Percentiles rank a stretch among this genome's conserved stretches.
phyloP scores from a whole-genome alignment of 2,113 vertebrate species.

The Mormoops blainvillei region DNA sequence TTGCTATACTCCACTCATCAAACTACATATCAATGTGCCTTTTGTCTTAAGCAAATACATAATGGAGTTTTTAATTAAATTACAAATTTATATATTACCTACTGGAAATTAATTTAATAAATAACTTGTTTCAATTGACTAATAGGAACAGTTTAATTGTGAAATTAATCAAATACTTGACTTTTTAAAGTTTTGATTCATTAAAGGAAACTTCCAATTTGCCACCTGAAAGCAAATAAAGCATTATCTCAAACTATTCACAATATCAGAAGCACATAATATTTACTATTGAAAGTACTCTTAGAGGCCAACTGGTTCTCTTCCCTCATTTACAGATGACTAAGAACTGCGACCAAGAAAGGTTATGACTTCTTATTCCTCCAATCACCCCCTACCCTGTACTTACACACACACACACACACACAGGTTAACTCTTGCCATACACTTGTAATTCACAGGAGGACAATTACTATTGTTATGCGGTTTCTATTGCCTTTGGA shows the following conservation, averaged over 20 bases:
- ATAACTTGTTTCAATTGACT: conserved; percentile 77
- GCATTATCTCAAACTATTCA: conserved; percentile 17
- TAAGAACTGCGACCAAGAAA: neutral
- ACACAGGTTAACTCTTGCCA: neutral
- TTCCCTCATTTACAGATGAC: neutral
- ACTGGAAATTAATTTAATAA: conserved; percentile 78
- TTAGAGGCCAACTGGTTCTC: neutral
- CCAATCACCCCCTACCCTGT: neutral
- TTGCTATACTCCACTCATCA: neutral
- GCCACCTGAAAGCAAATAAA: conserved; percentile 74
- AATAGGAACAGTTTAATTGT: conserved; percentile 78
- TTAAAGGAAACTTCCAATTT: conserved; percentile 80
- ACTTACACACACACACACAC: neutral
- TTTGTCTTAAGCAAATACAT: conserved; percentile 65
- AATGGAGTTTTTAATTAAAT: conserved; percentile 74
- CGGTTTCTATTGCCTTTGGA: neutral
- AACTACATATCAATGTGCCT: conserved; percentile 7
- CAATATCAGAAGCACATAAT: neutral
- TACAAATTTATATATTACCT: conserved; percentile 69
- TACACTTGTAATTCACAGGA: neutral
- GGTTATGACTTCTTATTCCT: neutral
- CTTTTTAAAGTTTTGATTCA: conserved; percentile 76
- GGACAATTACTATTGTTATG: neutral
- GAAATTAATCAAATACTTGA: conserved; percentile 82
- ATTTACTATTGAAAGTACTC: neutral